Conservation (phyloP, 2,113 vertebrate species). For the Phylloscopus trochiloides region DNA sequence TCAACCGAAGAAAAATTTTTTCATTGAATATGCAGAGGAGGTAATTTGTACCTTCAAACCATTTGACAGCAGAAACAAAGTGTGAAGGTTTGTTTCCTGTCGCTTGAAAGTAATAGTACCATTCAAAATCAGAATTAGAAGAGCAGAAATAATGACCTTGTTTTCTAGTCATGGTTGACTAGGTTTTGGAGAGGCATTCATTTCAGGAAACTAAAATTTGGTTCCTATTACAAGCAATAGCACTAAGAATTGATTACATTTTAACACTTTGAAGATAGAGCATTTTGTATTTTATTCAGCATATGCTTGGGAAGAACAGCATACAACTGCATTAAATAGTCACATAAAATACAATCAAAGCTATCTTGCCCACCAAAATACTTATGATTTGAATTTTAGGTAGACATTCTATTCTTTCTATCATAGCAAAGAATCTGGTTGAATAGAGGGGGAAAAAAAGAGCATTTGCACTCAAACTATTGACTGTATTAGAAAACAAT, state of each 20-base stretch:
- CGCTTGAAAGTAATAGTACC: not conserved
- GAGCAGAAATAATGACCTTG: not conserved
- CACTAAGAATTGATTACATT: not conserved
- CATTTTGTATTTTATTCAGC: not conserved
- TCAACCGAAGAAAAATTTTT: not conserved
- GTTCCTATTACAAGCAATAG: not conserved
- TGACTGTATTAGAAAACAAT: not conserved
- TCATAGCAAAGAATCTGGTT: not conserved
- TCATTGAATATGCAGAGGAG: not conserved
- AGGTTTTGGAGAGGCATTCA: not conserved
- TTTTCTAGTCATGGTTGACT: not conserved
- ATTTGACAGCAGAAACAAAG: not conserved
- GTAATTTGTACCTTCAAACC: not conserved
- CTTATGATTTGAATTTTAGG: not conserved
- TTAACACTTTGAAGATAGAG: not conserved
- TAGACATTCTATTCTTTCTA: not conserved
- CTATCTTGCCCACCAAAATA: not conserved
- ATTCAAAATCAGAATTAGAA: constrained; percentile 21
- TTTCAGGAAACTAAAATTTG: not conserved
- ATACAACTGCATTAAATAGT: not conserved
- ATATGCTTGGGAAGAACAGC: not conserved
- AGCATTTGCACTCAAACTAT: not conserved
- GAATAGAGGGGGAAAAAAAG: not conserved
- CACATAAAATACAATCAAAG: not conserved
- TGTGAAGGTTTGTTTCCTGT: not conserved